phyloP scores from a whole-genome alignment of 2,888 invertebrate genomes.

The Apodemia mormo region DNA sequence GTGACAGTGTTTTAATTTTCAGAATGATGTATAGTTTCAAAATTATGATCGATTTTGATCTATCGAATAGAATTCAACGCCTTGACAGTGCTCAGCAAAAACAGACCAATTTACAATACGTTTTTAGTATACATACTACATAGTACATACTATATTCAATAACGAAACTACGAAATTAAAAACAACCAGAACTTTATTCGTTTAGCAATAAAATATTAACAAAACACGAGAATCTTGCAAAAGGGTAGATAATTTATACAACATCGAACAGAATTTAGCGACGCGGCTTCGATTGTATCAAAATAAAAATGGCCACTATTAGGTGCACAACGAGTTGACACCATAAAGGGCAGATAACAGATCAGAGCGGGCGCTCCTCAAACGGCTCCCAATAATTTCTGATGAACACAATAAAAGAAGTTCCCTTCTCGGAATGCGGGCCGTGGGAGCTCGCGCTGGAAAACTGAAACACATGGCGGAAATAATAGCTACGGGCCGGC shows the following conservation, averaged over 20 bases:
- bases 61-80: not conserved
- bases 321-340: constrained; percentile 43
- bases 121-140: not conserved
- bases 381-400: constrained; percentile 35
- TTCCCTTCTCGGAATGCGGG: constrained; percentile 43
- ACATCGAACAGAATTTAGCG: constrained; percentile 8
- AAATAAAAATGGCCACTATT: constrained; percentile 40
- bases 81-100: not conserved
- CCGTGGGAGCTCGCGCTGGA: constrained; percentile 40
- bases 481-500: not conserved
- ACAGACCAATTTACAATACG: not conserved
- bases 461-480: constrained; percentile 2
- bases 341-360: constrained; percentile 43
- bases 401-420: constrained; percentile 41
- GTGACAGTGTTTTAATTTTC: no score
- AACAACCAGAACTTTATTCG: not conserved
- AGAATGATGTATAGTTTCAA: not conserved
- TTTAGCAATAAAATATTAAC: constrained; percentile 12
- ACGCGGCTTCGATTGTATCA: constrained; percentile 30
- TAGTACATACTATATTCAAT: not conserved
- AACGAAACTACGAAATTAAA: not conserved
- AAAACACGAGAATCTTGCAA: constrained; percentile 4
- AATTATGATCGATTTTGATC: no score
- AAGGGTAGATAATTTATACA: constrained; percentile 12
- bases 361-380: constrained; percentile 36